phyloP scores from a whole-genome alignment of 2,797 vertebrate species.

The Danionella dracula region DNA sequence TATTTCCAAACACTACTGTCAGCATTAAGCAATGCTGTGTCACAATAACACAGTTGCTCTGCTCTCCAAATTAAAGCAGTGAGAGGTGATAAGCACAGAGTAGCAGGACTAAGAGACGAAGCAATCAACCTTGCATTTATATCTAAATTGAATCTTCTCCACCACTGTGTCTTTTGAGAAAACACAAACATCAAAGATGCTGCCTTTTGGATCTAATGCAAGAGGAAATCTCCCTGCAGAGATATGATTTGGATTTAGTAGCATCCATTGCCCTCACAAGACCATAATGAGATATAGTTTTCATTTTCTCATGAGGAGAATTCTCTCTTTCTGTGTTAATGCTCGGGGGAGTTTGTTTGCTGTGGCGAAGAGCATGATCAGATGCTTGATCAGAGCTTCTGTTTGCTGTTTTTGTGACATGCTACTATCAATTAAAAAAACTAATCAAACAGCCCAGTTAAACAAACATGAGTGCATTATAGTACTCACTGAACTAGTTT shows the following conservation, averaged over 20 bases:
- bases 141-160: conserved; percentile 51
- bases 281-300: conserved; percentile 11
- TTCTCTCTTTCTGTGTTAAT: background rate
- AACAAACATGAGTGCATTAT: conserved; percentile 7
- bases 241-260: conserved; percentile 5
- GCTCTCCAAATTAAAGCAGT: conserved; percentile 26
- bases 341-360: conserved; percentile 17
- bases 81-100: conserved; percentile 7
- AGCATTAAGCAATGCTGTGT: background rate
- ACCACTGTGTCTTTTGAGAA: conserved; percentile 29
- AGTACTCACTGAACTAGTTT: background rate
- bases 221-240: background rate
- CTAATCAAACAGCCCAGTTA: background rate
- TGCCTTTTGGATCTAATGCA: background rate
- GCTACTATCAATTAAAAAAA: conserved; percentile 28
- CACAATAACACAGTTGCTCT: conserved; percentile 7
- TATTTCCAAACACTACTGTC: background rate
- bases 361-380: conserved; percentile 1
- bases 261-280: conserved; percentile 1
- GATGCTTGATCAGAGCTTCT: conserved; percentile 25
- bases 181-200: background rate
- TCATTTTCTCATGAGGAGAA: conserved; percentile 1
- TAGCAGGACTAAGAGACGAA: conserved; percentile 19
- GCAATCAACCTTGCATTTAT: conserved; percentile 28
- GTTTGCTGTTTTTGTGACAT: conserved; percentile 23